Evolutionary conservation across 92 coral and sea anemone species (phyloP), one percentile per base, ranked within the genome.

Genomic region (Montipora capitata): DNA sequence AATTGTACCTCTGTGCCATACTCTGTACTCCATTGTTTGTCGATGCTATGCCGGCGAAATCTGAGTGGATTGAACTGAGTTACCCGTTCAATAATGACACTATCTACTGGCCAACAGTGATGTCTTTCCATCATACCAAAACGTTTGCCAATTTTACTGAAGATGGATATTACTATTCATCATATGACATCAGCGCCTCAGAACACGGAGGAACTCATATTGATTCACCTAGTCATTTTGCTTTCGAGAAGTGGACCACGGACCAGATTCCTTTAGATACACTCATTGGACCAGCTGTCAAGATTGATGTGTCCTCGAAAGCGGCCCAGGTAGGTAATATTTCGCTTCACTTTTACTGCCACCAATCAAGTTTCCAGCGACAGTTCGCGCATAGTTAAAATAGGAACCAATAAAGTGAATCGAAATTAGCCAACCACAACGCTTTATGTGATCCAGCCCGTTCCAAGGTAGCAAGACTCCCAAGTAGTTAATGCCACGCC

Each of bases 201-300:
- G 98, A 95, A 52, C 96, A 95, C 74, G 91, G 91, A 15, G 99
- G 99, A 52, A 96, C 99, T 43, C 97, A 94, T 66, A 45, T 92
- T 3, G 97, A 94, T 56, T 78, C 99, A 2, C 97, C 99, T 40
- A 84, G 79, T n/a, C 97, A 96, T 74, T 92, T 94, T 66, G 72
- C 89, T 12, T 72, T 20, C 10, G 86, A 91, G 2, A 87, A 71
- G 41, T 89, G 93, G 94, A 74, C 94, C 38, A 67, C 90, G 0
- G 99, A 96, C 54, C 76, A 94, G 61, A 93, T 96, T 41, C 99
- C 99, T 15, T 77, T 90, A 66, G 89, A 88, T 68, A 80, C 59
- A 14, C 87, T 96, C 10, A 90, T 96, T 70, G 99, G 99, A 13
- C 90, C 90, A 45, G 99, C 96, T 14, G 66, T 96, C 8, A 96